Evolutionary conservation across 30 jellyfish, hydroid and myxozoan species (phyloP).

Genomic region (Chrysaora quinquecirrha): DNA sequence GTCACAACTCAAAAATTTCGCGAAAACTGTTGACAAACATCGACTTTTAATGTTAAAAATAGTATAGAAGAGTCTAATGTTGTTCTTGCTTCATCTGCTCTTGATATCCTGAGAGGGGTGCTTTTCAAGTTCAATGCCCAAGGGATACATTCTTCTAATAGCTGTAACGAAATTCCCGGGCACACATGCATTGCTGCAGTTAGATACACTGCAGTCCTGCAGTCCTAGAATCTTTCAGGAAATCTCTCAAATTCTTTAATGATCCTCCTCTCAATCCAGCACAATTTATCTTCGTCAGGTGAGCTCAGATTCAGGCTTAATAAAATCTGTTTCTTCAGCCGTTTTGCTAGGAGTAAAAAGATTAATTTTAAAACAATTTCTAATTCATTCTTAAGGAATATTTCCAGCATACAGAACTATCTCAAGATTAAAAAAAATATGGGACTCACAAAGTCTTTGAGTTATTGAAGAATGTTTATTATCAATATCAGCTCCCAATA

Average conservation of each 20-base stretch:
- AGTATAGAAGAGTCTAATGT: no score
- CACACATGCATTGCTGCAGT: no score
- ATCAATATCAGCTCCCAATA: conserved; percentile 46
- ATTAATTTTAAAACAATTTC: neutral
- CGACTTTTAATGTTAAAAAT: no score
- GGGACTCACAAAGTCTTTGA: conserved; percentile 49
- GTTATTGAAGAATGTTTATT: conserved; percentile 39
- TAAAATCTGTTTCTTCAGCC: conserved; percentile 42
- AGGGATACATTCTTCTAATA: no score
- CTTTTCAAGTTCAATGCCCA: no score
- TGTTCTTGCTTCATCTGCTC: no score
- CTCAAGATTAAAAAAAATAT: no score
- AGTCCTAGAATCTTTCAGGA: conserved; percentile 46
- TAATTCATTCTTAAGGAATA: conserved; percentile 32
- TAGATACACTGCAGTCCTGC: neutral
- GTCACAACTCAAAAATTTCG: no score
- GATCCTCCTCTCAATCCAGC: conserved; percentile 25
- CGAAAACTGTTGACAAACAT: no score
- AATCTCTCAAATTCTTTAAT: conserved; percentile 22
- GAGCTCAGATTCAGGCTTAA: conserved; percentile 46
- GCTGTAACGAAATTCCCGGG: no score
- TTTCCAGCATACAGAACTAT: no score
- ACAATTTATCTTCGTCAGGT: conserved; percentile 10
- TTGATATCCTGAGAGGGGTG: no score
- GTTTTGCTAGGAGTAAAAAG: conserved; percentile 29